Conservation (phyloP, 92 coral and sea anemone genomes). For the Desmophyllum pertusum region DNA sequence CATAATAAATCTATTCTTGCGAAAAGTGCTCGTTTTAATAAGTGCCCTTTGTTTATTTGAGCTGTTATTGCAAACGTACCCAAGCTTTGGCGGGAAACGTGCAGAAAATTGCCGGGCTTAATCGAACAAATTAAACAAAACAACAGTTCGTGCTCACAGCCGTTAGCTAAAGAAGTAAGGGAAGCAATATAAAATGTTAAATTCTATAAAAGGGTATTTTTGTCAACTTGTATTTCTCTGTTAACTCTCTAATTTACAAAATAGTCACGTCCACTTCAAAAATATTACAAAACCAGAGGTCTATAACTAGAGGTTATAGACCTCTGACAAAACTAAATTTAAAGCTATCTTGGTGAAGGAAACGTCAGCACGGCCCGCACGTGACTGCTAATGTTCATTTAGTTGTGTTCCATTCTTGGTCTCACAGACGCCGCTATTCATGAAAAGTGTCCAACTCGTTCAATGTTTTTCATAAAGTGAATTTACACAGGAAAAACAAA, state of each 20-base stretch:
- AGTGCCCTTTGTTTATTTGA: conserved; percentile 12
- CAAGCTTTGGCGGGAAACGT: background rate
- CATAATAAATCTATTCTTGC: background rate
- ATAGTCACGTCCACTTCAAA: background rate
- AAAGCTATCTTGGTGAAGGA: no score
- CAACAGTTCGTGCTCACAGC: no score
- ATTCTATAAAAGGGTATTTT: background rate
- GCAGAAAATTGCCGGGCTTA: background rate
- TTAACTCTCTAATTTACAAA: background rate
- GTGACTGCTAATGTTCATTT: background rate
- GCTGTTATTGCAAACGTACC: conserved; percentile 8
- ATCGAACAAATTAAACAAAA: no score
- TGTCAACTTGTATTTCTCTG: background rate
- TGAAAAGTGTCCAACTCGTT: conserved; percentile 11
- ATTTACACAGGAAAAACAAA: conserved; percentile 41
- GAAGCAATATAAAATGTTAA: background rate
- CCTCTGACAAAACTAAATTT: no score
- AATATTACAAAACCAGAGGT: no score
- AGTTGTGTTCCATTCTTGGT: background rate
- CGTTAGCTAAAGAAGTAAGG: background rate
- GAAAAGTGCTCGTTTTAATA: conserved; percentile 6
- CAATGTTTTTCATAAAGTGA: conserved; percentile 30
- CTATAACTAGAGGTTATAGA: no score
- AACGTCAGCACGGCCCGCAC: background rate
- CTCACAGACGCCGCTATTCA: background rate